phyloP scores from a whole-genome alignment of 1,140 invertebrate genomes.

The Phenacoccus solenopsis region DNA sequence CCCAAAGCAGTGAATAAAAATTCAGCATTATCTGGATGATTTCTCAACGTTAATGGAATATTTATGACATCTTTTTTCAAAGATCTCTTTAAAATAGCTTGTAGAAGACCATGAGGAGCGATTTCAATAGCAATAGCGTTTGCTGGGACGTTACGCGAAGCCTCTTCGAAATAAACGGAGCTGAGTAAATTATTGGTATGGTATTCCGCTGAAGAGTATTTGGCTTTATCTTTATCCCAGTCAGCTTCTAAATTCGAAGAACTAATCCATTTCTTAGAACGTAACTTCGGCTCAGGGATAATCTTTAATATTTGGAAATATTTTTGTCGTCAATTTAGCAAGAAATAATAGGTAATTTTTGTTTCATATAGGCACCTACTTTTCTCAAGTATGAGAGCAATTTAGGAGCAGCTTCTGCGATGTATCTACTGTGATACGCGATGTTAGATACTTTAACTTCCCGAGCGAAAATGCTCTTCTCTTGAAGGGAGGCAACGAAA shows the following conservation, averaged over 20 bases:
- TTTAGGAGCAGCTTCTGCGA: slow-evolving; percentile 56
- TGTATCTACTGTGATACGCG: slow-evolving; percentile 65
- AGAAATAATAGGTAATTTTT: too few relatives aligned
- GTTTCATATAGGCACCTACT: slow-evolving; percentile 34
- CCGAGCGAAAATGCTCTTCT: slow-evolving; percentile 45
- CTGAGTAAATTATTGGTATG: slow-evolving; percentile 68
- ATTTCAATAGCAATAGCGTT: slow-evolving; percentile 44
- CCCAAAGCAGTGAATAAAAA: slow-evolving; percentile 61
- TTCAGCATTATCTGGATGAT: slow-evolving; percentile 53
- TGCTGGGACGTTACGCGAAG: slow-evolving; percentile 23
- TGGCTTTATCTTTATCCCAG: slow-evolving; percentile 58
- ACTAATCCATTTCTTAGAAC: slow-evolving; percentile 72
- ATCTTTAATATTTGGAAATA: slow-evolving; percentile 33
- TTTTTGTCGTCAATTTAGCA: too few relatives aligned
- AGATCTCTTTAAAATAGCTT: slow-evolving; percentile 48
- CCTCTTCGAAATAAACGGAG: slow-evolving; percentile 30
- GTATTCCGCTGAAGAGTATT: slow-evolving; percentile 72
- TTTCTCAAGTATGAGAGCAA: slow-evolving; percentile 56
- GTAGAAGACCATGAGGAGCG: slow-evolving; percentile 65
- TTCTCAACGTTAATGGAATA: slow-evolving; percentile 65
- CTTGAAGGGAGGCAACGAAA: slow-evolving; percentile 37
- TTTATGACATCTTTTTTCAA: slow-evolving; percentile 45
- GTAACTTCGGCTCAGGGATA: slow-evolving; percentile 47
- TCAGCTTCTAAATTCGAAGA: slow-evolving; percentile 62
- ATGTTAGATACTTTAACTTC: slow-evolving; percentile 54